Base-by-base conservation (phyloP, 2,797 vertebrate species). In the Harpagifer antarcticus region DNA sequence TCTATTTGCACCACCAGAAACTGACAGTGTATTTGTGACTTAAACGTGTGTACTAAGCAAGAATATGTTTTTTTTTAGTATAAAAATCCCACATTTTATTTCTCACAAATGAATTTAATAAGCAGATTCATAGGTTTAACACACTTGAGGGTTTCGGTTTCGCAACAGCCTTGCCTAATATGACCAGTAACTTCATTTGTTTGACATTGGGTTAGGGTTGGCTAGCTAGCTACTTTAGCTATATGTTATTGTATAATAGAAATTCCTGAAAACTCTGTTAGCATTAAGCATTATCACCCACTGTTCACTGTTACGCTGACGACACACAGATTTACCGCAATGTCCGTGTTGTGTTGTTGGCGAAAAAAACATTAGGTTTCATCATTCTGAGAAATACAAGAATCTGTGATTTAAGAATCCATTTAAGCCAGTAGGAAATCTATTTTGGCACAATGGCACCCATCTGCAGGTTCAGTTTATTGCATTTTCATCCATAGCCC, bases 401-500 rank as follows among this genome's bases (percentile, higher is more conserved):
- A 49, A 69, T 47, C 61, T 72, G 19, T 70, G 13, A 67, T 69
- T 58, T 74, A 33, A 82, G 56, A 68, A 27, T 54, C 60, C 1
- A 67, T 84, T 71, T 62, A 58, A 72, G 52, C n/a, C 54, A 45
- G 75, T 56, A 37, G 11, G 54, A 63, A 15, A 61, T 68, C 77
- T 78, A 68, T 81, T 84, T 70, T 54, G 49, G 65, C 44, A 17
- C 2, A 0, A 49, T 20, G 45, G 45, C 60, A 31, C 61, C 76
- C 20, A 71, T 75, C 61, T 72, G 69, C 53, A 61, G 55, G 3
- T 78, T 81, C 61, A 9, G 4, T 69, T 81, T 63, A 79, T 84
- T 78, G 71, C 58, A 81, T 83, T 78, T 85, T 68, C 49, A 77
- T 67, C 70, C 62, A 19, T 68, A 50, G 68, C 13, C 60, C 63